Base-by-base conservation (phyloP, 2,888 invertebrate genomes). In the Sphaeridia pumilis region DNA sequence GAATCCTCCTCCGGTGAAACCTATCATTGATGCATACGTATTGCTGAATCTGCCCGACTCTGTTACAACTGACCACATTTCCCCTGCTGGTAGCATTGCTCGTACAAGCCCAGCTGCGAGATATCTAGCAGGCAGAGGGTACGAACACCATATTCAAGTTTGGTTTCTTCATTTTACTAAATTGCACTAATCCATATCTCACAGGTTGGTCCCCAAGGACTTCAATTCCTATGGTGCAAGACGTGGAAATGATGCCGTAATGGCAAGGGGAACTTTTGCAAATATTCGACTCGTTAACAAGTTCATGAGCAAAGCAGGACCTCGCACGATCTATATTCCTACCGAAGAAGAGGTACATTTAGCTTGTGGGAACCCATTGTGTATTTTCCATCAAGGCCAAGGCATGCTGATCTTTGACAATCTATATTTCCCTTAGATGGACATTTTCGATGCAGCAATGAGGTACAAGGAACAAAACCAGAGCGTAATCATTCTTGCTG, bases 201-300 rank as follows among this genome's bases (percentile, higher is more conserved):
- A 14, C 46, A 60, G 60, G 31, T 38, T 97, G 14, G 86, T 87
- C 0, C 92, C 95, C 0, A 79, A 83, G 55, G 94, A 97, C 67
- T 98, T 97, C 72, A 98, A 98, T 74, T 95, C 97, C 1, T 98
- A 98, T 71, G 98, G 97, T 0, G 87, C 95, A 0, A 80, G 97
- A 4, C 81, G 97, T 63, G 98, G 97, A 35, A 94, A 98, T 71
- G 95, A 98, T 73, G 94, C 86, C 24, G 81, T 98, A 5, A 98
- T 98, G 97, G 83, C 85, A 0, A 81, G 97, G 43, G 97, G 97
- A 24, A 97, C 97, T 0, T 98, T 98, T 73, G 97, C 97, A 38
- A 98, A 98, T 74, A 95, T 95, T 68, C 83, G 97, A 1, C 71
- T 98, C 49, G 80, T 93, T 12, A 98, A 98, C 75, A 92, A 89